phyloP scores from a whole-genome alignment of 2,888 invertebrate genomes.

The Stenurella melanura region DNA sequence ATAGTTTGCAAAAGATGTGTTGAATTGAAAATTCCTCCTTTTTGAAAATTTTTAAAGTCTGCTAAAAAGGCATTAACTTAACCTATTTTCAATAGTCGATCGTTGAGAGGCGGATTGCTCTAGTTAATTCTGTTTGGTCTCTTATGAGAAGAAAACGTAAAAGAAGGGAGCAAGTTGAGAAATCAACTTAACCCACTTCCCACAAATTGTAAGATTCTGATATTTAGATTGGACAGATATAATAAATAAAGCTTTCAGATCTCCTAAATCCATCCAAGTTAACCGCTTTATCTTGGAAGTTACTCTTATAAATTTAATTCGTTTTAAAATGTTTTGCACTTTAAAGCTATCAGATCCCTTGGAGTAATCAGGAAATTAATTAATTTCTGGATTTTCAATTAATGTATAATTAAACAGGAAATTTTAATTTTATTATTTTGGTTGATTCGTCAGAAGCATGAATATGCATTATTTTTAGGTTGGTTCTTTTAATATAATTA shows the following conservation, averaged over 20 bases:
- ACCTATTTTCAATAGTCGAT: too few relatives aligned
- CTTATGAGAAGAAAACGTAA: too few relatives aligned
- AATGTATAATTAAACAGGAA: background rate
- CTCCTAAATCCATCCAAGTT: background rate
- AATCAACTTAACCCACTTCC: too few relatives aligned
- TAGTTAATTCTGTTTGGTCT: too few relatives aligned
- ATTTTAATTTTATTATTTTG: background rate
- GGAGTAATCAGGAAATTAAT: background rate
- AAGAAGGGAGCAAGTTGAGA: too few relatives aligned
- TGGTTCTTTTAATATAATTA: background rate
- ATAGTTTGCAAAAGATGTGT: too few relatives aligned
- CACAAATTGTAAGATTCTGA: background rate
- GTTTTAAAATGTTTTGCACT: background rate
- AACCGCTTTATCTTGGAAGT: background rate
- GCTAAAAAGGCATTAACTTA: too few relatives aligned
- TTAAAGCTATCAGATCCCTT: background rate
- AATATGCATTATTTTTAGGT: background rate
- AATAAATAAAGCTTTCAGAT: background rate
- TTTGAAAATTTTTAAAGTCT: too few relatives aligned
- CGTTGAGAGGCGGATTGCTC: too few relatives aligned
- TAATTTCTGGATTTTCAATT: conserved; percentile 1
- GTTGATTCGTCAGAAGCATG: background rate
- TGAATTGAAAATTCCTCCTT: too few relatives aligned
- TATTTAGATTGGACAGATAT: background rate
- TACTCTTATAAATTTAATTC: background rate